A percentile compares a stretch with the other conserved stretches of the same genome.
These are phyloP conservation scores for Helobdella robusta DNA, from an alignment of 2,888 invertebrate species.

Conservation along the genomic window DNA sequence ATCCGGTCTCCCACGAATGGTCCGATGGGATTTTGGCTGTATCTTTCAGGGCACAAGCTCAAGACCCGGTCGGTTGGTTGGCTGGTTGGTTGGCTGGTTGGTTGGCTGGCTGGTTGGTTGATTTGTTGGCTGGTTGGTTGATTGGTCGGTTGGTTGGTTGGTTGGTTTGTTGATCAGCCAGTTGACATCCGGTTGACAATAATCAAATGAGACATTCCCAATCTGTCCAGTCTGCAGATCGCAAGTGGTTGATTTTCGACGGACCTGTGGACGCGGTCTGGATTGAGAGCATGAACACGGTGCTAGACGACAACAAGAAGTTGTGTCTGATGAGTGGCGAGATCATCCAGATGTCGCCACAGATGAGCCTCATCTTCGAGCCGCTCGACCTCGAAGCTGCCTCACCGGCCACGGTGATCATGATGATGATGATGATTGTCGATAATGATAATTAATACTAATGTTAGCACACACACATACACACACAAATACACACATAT, in stretches of 20 bases:
- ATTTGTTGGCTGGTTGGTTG: too few relatives aligned
- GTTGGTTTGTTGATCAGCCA: too few relatives aligned
- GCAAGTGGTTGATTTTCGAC: slow-evolving; percentile 55
- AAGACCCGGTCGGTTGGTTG: slow-evolving; percentile 54
- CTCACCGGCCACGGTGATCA: slow-evolving; percentile 31
- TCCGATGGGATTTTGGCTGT: slow-evolving; percentile 60
- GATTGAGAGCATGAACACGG: slow-evolving; percentile 52
- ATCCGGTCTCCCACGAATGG: slow-evolving; percentile 54
- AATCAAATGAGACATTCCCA: too few relatives aligned
- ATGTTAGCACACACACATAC: too few relatives aligned
- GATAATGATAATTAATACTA: too few relatives aligned
- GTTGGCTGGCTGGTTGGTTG: too few relatives aligned
- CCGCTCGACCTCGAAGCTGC: slow-evolving; percentile 67
- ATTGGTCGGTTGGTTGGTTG: too few relatives aligned
- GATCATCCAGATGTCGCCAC: slow-evolving; percentile 80
- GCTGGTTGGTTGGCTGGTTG: too few relatives aligned
- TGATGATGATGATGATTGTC: background rate
- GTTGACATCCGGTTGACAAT: too few relatives aligned
- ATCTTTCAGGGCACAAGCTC: slow-evolving; percentile 78
- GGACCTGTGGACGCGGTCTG: slow-evolving; percentile 51
- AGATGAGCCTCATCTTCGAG: slow-evolving; percentile 88
- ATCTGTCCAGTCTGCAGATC: slow-evolving; percentile 57
- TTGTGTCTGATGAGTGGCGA: slow-evolving; percentile 88
- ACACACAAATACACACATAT: too few relatives aligned
- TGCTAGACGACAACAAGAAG: slow-evolving; percentile 51